Evolutionary conservation across 2,888 invertebrate species (phyloP), one percentile per base, ranked within the genome.

Genomic region (Patella pellucida): DNA sequence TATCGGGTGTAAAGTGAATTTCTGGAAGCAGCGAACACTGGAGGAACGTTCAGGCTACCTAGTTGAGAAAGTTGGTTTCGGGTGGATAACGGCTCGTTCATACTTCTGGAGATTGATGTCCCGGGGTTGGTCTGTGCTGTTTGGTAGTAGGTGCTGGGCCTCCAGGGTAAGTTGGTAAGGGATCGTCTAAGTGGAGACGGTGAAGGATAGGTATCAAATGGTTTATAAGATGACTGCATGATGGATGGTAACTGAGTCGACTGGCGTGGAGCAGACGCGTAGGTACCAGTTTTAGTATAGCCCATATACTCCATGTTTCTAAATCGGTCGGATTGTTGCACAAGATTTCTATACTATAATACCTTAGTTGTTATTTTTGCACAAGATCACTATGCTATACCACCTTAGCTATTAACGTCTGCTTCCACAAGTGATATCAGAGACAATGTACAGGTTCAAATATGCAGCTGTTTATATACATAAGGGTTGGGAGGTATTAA

Each of bases 1-100:
- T 95, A 97, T 51, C 91, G 83, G 0, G 97, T 97, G 90, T 96
- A 96, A 52, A 97, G 84, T 52, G 90, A 88, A 81, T 89, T 90
- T 71, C 90, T 82, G 68, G 90, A 89, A 12, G 90, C 89, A 31
- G 90, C 89, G 80, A 89, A 91, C 72, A 91, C 89, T 56, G 90
- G 88, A 12, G 90, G 90, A 41, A 90, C 88, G 79, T 89, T 89
- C 78, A 90, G 84, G 83, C 85, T 85, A 83, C 90, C 88, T 74
- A 90, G 81, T 78, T 89, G 85, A 54, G 86, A 83, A 41, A 90
- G 85, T 76, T 85, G 84, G 79, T 87, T 86, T 72, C 81, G 80
- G 51, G 80, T 81, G n/a, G 88, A 86, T 76, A 87, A 78, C 14
- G 89, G 89, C 72, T 86, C 85, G n/a, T 89, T 86, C 84, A 88